A percentile compares a stretch with the other conserved stretches of the same genome.
phyloP scores from a whole-genome alignment of 2,113 vertebrate species.

The Megaptera novaeangliae region DNA sequence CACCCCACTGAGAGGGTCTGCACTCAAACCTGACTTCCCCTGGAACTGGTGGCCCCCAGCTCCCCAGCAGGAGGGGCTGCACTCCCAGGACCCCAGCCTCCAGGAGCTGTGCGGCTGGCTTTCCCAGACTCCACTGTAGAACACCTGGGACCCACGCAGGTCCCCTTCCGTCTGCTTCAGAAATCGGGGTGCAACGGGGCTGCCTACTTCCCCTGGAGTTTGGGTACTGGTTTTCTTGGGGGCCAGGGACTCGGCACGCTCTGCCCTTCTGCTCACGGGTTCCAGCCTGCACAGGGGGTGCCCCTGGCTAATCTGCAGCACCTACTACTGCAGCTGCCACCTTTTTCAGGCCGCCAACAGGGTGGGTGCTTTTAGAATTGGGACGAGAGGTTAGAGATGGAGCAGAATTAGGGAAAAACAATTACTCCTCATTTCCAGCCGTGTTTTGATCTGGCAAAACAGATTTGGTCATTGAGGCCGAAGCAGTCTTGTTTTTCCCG shows the following conservation, averaged over 20 bases:
- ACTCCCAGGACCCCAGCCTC: too few species aligned
- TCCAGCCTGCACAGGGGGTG: fast-evolving
- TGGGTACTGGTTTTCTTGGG: fast-evolving
- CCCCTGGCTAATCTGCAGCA: fast-evolving
- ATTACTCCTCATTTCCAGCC: fast-evolving
- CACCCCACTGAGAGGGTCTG: fast-evolving
- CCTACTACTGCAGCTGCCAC: fast-evolving
- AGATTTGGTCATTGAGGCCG: too few species aligned
- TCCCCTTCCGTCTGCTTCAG: not conserved
- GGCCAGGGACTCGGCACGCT: not conserved
- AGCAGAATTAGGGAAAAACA: not conserved
- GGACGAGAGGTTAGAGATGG: fast-evolving
- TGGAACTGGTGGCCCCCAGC: fast-evolving
- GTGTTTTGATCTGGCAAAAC: not conserved
- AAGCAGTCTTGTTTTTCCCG: too few species aligned
- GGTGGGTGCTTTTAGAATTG: not conserved
- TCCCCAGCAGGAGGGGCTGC: not conserved
- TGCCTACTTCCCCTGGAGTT: fast-evolving
- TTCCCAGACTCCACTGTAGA: not conserved
- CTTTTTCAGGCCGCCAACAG: not conserved
- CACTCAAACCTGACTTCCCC: too few species aligned
- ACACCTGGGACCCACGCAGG: not conserved
- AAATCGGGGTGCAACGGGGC: not conserved
- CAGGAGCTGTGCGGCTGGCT: not conserved
- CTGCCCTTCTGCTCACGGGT: fast-evolving